These are phyloP conservation scores for Ophthalmolycus amberensis DNA, from an alignment of 2,113 vertebrate species.

Conservation along the genomic window DNA sequence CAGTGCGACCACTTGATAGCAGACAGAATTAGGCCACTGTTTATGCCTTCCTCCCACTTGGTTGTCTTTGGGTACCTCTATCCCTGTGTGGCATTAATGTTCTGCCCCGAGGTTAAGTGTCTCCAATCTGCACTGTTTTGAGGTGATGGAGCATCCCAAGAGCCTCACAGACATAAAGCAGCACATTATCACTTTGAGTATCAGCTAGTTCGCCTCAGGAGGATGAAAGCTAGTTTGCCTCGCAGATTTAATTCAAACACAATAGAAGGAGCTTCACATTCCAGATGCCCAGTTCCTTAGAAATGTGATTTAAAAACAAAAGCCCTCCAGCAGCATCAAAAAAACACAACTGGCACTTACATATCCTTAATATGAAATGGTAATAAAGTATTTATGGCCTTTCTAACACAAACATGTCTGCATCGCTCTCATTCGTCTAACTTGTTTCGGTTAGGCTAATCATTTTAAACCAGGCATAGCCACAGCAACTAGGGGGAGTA, in stretches of 20 bases:
- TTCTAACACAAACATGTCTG: conserved; percentile 13
- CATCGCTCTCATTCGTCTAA: not conserved
- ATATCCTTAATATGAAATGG: not conserved
- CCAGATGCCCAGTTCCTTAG: not conserved
- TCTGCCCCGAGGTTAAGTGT: conserved; percentile 55
- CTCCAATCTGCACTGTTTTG: conserved; percentile 29
- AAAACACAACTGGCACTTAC: not conserved
- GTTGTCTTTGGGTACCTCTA: conserved; percentile 47
- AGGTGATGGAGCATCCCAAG: conserved; percentile 29
- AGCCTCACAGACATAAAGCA: not conserved
- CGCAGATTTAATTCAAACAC: conserved; percentile 18
- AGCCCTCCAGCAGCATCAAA: not conserved
- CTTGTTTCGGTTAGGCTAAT: not conserved
- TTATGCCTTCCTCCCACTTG: conserved; percentile 23
- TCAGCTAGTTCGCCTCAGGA: conserved; percentile 14
- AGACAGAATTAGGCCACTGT: conserved; percentile 51
- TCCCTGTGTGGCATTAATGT: conserved; percentile 42
- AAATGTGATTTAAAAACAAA: conserved; percentile 14
- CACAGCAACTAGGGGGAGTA: not conserved
- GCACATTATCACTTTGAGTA: conserved; percentile 3
- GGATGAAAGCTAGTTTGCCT: conserved; percentile 16
- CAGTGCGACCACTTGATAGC: conserved; percentile 43
- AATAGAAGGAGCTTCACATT: not conserved
- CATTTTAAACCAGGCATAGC: not conserved
- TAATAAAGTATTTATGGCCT: not conserved